Evolutionary conservation across 2,888 invertebrate genomes (phyloP).

Genomic region (Epistrophe grossulariae): DNA sequence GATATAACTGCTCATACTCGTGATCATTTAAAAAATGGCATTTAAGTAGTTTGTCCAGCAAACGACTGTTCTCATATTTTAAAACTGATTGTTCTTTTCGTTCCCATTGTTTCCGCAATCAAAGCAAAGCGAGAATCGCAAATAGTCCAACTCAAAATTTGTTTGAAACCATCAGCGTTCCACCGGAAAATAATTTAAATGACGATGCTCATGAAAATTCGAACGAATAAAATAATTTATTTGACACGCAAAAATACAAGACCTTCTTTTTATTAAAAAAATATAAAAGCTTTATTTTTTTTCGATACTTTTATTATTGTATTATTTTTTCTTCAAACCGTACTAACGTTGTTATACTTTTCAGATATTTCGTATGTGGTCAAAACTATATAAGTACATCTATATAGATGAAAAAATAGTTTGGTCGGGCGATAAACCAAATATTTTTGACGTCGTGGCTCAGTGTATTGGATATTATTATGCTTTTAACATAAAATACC

Average conservation of each 20-base stretch:
- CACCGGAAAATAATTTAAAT: background rate
- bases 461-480: too few species aligned
- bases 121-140: background rate
- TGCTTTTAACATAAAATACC: too few species aligned
- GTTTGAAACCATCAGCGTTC: background rate
- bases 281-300: too few species aligned
- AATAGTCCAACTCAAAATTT: conserved; percentile 2
- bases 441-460: too few species aligned
- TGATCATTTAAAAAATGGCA: background rate
- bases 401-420: too few species aligned
- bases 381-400: too few species aligned
- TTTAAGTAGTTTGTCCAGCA: conserved; percentile 2
- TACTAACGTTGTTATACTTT: too few species aligned
- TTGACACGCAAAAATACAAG: background rate
- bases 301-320: too few species aligned
- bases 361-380: too few species aligned
- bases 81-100: conserved; percentile 18
- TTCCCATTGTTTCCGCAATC: conserved; percentile 4
- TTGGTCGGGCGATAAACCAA: too few species aligned
- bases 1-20: background rate
- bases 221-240: background rate
- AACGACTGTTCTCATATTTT: background rate
- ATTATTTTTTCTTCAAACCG: too few species aligned
- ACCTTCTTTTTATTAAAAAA: too few species aligned
- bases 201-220: background rate